Base-by-base conservation (phyloP, 92 coral and sea anemone genomes). In the Meandrina meandrites region DNA sequence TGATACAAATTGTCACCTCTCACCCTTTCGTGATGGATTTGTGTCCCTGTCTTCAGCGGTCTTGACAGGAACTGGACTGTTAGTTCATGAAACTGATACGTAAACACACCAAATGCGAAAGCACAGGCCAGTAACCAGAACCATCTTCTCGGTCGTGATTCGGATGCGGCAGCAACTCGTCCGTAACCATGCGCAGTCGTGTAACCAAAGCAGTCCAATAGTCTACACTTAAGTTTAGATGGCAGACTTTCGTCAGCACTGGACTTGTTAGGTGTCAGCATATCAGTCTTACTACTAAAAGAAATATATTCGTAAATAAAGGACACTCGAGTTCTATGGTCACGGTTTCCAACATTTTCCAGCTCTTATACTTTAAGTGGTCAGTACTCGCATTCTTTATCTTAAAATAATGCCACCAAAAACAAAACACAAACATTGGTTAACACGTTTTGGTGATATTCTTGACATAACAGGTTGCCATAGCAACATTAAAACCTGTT, bases 121-220 rank as follows among this genome's bases (percentile, higher is more conserved):
- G 81, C 87, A 32, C 88, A 85, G 0, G 75, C 82, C 53, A 85
- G 30, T 15, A 85, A 66, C 88, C 88, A 85, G 75, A 85, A 64
- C 76, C 87, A 84, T n/a, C 57, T 75, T 30, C 87, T 67, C 11
- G 21, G 42, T 35, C 15, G 53, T 5, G 80, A 84, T 54, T 75
- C 80, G 15, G 53, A 9, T 53, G 80, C 80, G 37, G 42, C 80
- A 10, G 87, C 87, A 11, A 84, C 81, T 37, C 87, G 24, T 37
- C 87, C 87, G 42, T 75, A 80, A 22, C 94, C 94, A 47, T 91
- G 94, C 17, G 89, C 89, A 6, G 94, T 83, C 9, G 91, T 89
- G 79, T 92, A 86, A 6, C 85, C 85, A 68, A 86, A 69, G 84
- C 80, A 92, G 30, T 50, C 88, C 5, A 79, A 45, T 42, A 86